phyloP scores from a whole-genome alignment of 2,113 vertebrate genomes.

The Siphamia tubifer region DNA sequence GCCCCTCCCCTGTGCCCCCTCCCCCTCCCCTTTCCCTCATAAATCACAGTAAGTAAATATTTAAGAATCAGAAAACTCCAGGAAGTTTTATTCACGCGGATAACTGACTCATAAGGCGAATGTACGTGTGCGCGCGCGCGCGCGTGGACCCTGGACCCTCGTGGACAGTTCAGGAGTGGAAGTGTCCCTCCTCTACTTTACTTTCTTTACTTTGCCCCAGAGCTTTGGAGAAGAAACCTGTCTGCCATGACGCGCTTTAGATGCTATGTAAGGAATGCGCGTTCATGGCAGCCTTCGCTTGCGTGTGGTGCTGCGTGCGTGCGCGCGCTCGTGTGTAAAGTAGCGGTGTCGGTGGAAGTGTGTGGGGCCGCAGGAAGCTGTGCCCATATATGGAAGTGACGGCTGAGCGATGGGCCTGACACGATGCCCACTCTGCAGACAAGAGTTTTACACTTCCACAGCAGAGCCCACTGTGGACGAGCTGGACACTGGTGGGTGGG shows the following conservation, averaged over 20 bases:
- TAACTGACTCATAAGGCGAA: too few species aligned
- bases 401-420: constrained; percentile 25
- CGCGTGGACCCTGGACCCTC: too few species aligned
- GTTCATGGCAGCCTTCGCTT: not conserved
- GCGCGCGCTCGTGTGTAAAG: not conserved
- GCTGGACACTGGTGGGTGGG: too few species aligned
- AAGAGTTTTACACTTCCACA: not conserved
- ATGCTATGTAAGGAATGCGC: constrained; percentile 63
- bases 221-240: constrained; percentile 40
- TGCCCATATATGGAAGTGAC: constrained; percentile 58
- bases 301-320: not conserved
- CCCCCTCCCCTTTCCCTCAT: too few species aligned
- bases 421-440: not conserved
- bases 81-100: too few species aligned
- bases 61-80: too few species aligned
- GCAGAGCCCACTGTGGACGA: too few species aligned
- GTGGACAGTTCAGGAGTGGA: too few species aligned
- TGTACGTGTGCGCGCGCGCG: not conserved
- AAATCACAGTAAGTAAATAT: too few species aligned
- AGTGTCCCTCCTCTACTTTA: not conserved
- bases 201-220: not conserved
- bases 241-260: constrained; percentile 48
- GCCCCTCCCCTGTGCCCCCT: too few species aligned
- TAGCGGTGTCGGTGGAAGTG: constrained; percentile 5
- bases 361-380: constrained; percentile 54